phyloP scores from a whole-genome alignment of 2,888 invertebrate species.

The Mesorhabditis sp. region DNA sequence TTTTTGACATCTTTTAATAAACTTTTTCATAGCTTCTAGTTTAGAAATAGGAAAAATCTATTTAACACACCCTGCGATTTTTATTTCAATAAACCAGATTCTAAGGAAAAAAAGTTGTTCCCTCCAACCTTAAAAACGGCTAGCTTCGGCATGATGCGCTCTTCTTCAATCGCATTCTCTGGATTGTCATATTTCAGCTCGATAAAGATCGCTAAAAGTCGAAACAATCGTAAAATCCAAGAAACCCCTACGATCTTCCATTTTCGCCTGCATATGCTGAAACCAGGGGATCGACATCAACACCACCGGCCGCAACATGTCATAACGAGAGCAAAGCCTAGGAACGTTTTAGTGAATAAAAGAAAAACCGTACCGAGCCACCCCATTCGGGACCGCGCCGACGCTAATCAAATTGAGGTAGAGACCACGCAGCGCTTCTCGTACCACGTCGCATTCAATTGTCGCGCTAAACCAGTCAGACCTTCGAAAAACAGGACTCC shows the following conservation, averaged over 20 bases:
- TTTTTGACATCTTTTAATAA: too few species aligned
- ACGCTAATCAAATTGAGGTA: not conserved
- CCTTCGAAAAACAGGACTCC: too few species aligned
- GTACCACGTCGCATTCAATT: not conserved
- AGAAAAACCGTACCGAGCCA: constrained; percentile 1
- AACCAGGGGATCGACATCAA: not conserved
- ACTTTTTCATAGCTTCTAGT: too few species aligned
- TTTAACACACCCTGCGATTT: too few species aligned
- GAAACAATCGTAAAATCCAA: not conserved
- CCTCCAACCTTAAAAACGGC: too few species aligned
- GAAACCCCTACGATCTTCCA: not conserved
- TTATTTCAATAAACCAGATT: too few species aligned
- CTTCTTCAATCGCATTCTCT: not conserved
- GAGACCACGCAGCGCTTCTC: not conserved
- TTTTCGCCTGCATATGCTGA: not conserved
- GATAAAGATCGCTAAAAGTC: not conserved
- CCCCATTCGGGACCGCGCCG: not conserved
- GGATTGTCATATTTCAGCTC: not conserved
- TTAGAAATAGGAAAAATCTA: too few species aligned
- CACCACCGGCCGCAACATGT: not conserved
- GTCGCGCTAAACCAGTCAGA: not conserved
- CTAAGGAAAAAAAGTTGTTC: too few species aligned
- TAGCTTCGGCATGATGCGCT: not conserved
- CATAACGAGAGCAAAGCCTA: not conserved
- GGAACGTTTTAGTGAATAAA: not conserved